These are phyloP conservation scores for Pithys albifrons DNA, from an alignment of 2,113 vertebrate genomes.

Conservation along the genomic window DNA sequence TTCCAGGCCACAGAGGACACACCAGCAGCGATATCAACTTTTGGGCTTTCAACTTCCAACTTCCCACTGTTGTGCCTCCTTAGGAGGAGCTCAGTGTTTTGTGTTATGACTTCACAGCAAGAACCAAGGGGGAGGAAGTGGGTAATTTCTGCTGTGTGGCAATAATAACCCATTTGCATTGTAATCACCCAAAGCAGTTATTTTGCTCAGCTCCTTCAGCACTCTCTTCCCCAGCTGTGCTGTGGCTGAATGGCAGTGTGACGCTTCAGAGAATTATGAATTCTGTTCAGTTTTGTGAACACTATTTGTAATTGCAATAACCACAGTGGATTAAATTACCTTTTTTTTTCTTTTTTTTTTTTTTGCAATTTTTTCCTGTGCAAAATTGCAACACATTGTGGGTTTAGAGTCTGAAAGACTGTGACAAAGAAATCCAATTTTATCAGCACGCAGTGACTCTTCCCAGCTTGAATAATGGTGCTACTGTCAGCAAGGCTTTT, in stretches of 20 bases:
- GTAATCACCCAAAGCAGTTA: neutral
- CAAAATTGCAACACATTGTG: neutral
- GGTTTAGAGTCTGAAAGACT: neutral
- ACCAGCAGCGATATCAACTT: accelerated
- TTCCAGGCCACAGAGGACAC: neutral
- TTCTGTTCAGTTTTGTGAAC: constrained; percentile 14
- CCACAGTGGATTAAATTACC: neutral
- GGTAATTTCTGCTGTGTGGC: neutral
- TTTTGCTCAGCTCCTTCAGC: constrained; percentile 12
- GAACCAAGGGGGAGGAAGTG: neutral
- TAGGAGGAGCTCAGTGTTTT: neutral
- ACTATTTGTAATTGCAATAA: neutral
- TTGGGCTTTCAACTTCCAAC: neutral
- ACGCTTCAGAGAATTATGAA: neutral
- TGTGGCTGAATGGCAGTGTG: constrained; percentile 13
- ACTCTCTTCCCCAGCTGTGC: constrained; percentile 16
- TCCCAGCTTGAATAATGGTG: neutral
- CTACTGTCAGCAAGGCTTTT: neutral
- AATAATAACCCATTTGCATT: neutral
- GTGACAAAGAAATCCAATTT: constrained; percentile 23
- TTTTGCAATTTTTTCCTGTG: neutral
- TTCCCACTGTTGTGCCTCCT: neutral
- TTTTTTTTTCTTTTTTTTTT: no score
- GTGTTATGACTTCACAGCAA: neutral
- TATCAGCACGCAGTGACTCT: neutral